Evolutionary conservation across 2,888 invertebrate genomes (phyloP).

Genomic region (Nudaria mundana): DNA sequence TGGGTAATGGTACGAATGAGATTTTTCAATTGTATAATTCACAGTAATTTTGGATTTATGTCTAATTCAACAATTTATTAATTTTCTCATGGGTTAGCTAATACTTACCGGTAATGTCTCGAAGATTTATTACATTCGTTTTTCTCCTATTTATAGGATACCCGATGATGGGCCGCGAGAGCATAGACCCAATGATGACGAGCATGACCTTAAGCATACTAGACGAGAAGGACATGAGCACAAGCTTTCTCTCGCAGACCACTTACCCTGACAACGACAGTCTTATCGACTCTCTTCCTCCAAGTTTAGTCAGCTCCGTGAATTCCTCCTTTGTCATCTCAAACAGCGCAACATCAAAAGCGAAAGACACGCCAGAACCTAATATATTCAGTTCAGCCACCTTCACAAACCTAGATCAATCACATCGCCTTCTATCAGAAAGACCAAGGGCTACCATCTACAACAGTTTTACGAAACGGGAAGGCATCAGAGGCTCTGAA

Average conservation of each 20-base stretch:
- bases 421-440: constrained; percentile 60
- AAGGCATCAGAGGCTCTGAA: constrained; percentile 57
- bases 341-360: constrained; percentile 45
- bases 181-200: constrained; percentile 72
- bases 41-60: neutral
- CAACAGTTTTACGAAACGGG: constrained; percentile 60
- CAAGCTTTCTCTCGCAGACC: constrained; percentile 75
- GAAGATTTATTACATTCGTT: neutral
- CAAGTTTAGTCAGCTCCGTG: constrained; percentile 70
- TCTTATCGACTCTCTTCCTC: constrained; percentile 70
- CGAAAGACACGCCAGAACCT: constrained; percentile 54
- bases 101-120: too few species aligned
- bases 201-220: constrained; percentile 76
- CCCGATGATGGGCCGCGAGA: constrained; percentile 59
- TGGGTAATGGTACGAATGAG: constrained; percentile 40
- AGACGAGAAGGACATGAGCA: constrained; percentile 78
- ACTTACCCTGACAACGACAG: constrained; percentile 74
- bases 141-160: constrained; percentile 42
- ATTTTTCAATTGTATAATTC: neutral
- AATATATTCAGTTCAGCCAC: constrained; percentile 72
- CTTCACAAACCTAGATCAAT: constrained; percentile 69
- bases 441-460: constrained; percentile 59
- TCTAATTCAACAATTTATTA: neutral
- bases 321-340: constrained; percentile 68
- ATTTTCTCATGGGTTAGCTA: too few species aligned